Conservation (phyloP, 2,888 invertebrate species). For the Agrochola macilenta region DNA sequence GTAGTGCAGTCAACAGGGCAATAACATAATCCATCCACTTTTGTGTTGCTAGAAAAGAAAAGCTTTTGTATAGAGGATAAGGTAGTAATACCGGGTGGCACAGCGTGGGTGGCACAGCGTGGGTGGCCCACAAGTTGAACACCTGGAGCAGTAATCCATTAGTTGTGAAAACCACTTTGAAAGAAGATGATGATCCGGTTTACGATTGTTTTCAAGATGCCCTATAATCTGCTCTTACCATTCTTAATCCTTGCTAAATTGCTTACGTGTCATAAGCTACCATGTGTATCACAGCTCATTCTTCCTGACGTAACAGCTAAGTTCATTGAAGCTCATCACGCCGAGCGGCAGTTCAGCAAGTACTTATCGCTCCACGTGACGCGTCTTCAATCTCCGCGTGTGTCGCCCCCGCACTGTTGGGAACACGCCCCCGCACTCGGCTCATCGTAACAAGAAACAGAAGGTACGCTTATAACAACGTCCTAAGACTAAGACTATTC, state of each 20-base stretch:
- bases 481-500: no score
- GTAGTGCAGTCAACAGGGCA: neutral
- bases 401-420: neutral
- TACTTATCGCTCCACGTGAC: conserved; percentile 14
- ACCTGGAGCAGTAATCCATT: neutral
- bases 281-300: neutral
- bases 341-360: conserved; percentile 2
- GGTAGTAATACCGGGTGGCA: neutral
- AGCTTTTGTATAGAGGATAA: no score
- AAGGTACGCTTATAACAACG: conserved; percentile 3
- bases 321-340: neutral
- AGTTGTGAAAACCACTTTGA: neutral
- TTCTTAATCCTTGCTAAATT: neutral
- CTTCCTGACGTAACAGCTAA: neutral
- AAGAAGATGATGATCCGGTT: neutral
- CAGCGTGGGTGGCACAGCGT: neutral
- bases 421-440: neutral
- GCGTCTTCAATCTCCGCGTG: conserved; percentile 32
- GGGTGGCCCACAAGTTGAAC: neutral
- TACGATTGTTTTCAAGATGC: neutral
- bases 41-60: no score
- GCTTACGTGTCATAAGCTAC: neutral
- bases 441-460: neutral
- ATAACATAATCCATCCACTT: no score
- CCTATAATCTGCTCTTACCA: neutral